Evolutionary conservation across 2,797 vertebrate genomes (phyloP).

Genomic region (Masticophis lateralis): DNA sequence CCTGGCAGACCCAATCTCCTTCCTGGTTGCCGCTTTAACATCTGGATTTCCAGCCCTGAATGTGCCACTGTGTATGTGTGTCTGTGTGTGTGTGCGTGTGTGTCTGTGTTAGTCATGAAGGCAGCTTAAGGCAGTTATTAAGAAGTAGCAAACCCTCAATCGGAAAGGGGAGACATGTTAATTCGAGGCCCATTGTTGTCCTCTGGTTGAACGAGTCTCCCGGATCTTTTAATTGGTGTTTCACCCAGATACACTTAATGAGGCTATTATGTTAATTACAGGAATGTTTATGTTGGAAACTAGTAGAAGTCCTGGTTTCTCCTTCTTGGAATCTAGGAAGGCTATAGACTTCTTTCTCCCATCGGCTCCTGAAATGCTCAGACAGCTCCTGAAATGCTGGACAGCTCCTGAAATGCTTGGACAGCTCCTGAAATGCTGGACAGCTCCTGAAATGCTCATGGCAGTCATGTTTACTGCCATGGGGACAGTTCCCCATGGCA

Average conservation of each 20-base stretch:
- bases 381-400: background rate
- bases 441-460: too few relatives aligned
- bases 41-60: background rate
- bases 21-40: too few relatives aligned
- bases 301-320: background rate
- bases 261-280: constrained; percentile 44
- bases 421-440: too few relatives aligned
- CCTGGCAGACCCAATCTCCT: background rate
- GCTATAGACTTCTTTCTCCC: too few relatives aligned
- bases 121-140: constrained; percentile 21
- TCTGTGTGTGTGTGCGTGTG: background rate
- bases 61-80: background rate
- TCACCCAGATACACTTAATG: constrained; percentile 38
- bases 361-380: background rate
- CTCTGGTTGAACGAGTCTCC: constrained; percentile 18
- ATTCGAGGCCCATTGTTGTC: constrained; percentile 19
- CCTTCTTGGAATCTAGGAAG: background rate
- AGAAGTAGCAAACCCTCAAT: constrained; percentile 20
- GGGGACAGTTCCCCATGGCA: too few relatives aligned
- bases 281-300: constrained; percentile 4
- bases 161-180: background rate
- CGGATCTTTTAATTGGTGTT: constrained; percentile 42
- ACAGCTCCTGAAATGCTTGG: too few relatives aligned
- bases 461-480: too few relatives aligned
- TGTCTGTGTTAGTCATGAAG: background rate